Evolutionary conservation across 2,113 vertebrate genomes (phyloP).

Genomic region (Percina caprodes): DNA sequence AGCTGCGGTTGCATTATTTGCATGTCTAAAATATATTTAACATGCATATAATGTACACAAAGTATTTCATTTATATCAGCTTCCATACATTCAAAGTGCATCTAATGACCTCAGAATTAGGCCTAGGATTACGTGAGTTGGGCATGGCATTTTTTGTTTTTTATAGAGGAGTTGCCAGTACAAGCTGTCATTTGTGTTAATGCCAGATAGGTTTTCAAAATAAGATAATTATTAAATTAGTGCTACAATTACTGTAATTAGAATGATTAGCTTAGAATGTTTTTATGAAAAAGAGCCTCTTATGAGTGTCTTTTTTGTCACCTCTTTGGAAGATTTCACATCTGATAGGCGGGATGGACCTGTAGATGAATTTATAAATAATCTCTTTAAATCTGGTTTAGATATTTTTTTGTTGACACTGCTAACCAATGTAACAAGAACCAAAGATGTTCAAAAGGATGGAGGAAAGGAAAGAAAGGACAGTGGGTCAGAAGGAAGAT

Average conservation of each 20-base stretch:
- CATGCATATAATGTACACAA: not conserved
- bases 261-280: not conserved
- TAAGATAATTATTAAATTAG: conserved; percentile 11
- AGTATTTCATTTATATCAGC: not conserved
- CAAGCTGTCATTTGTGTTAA: not conserved
- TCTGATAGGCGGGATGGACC: not conserved
- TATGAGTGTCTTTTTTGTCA: not conserved
- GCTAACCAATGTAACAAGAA: not conserved
- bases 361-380: not conserved
- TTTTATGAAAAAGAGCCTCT: not conserved
- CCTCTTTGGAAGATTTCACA: not conserved
- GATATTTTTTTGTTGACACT: not conserved
- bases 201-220: conserved; percentile 17
- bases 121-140: not conserved
- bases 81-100: not conserved
- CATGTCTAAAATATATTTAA: not conserved
- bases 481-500: not conserved
- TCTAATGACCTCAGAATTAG: too few species aligned
- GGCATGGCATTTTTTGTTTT: not conserved
- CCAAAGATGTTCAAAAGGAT: not conserved
- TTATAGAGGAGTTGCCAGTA: not conserved
- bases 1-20: not conserved
- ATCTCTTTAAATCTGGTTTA: not conserved
- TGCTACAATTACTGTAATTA: not conserved
- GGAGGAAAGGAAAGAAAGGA: not conserved